Evolutionary conservation across 1,140 invertebrate genomes (phyloP), one percentile per base, ranked within the genome.

Genomic region (Bemisia tabaci): DNA sequence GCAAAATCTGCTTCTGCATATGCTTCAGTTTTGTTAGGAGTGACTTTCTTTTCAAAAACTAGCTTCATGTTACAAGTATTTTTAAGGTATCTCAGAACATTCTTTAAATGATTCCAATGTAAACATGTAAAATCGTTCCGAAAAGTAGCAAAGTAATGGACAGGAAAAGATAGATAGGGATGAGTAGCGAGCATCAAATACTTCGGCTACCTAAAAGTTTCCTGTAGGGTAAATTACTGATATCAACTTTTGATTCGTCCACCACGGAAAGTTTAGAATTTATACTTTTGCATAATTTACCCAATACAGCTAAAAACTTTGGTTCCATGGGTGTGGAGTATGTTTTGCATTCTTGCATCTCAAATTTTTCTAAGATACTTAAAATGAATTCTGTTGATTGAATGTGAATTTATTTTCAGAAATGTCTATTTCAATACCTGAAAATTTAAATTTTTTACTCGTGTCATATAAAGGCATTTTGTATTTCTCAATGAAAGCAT

Each of bases 1-100:
- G 69, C 77, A 74, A 77, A 79, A 70, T 80, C 75, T 9, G 77
- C 71, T 70, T 79, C 78, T 17, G 74, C 72, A 73, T 71, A 79
- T 9, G 22, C 62, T 25, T 63, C 62, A 17, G 27, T 26, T 25
- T 24, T n/a, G 12, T 12, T 24, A 24, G 24, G 24, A 23, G 25
- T 26, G 2, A n/a, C 24, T 17, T 25, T 25, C 2, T 21, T 21
- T 63, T 5, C 2, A 26, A 26, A 63, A 5, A 5, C 9, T 22
- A 63, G 27, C 24, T 25, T 63, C 12, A 26, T 5, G 9, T 23
- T 11, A 17, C 27, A 26, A 5, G 62, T 63, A 5, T 12, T 9
- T 12, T 23, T n/a, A 17, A 63, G 25, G 24, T 63, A 63, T 23
- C 62, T 9, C 2, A 63, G 24, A 17, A 63, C 25, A 24, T 26